phyloP scores from a whole-genome alignment of 1,140 invertebrate species.

The Batillaria attramentaria region DNA sequence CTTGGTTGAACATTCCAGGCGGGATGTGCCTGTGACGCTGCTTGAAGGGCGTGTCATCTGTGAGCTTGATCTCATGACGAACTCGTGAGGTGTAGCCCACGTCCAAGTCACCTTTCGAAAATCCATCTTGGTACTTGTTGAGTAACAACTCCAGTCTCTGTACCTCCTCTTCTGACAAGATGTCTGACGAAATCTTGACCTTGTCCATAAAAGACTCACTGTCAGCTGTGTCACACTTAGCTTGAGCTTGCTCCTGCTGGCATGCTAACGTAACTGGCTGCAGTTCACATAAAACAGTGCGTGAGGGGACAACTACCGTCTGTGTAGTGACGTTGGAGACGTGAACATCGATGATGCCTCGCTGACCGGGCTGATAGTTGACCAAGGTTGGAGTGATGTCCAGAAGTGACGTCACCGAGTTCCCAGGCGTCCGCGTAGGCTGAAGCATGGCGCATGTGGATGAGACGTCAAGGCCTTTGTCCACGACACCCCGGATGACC shows the following conservation, averaged over 20 bases:
- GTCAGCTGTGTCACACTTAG: background rate
- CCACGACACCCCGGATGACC: background rate
- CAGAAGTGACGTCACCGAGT: background rate
- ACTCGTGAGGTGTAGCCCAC: background rate
- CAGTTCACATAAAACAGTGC: background rate
- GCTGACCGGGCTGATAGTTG: background rate
- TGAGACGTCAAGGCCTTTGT: background rate
- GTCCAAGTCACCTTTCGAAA: background rate
- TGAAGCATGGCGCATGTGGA: background rate
- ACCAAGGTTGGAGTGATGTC: slow-evolving; percentile 14
- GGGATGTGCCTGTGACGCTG: background rate
- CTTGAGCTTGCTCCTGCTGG: background rate
- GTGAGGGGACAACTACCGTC: background rate
- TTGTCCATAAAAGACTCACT: no score
- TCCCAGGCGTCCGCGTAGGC: no score
- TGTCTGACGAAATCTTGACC: no score
- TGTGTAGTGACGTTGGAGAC: slow-evolving; percentile 11
- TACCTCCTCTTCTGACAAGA: background rate
- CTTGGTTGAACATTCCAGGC: slow-evolving; percentile 1
- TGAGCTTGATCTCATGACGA: background rate
- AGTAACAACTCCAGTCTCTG: no score
- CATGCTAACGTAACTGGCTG: background rate
- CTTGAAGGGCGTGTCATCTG: background rate
- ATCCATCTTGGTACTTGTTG: background rate
- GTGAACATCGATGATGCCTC: background rate